A percentile compares a stretch with the other conserved stretches of the same genome.
phyloP scores from a whole-genome alignment of 64 coral and sea anemone species.

The Pocillopora damicornis region DNA sequence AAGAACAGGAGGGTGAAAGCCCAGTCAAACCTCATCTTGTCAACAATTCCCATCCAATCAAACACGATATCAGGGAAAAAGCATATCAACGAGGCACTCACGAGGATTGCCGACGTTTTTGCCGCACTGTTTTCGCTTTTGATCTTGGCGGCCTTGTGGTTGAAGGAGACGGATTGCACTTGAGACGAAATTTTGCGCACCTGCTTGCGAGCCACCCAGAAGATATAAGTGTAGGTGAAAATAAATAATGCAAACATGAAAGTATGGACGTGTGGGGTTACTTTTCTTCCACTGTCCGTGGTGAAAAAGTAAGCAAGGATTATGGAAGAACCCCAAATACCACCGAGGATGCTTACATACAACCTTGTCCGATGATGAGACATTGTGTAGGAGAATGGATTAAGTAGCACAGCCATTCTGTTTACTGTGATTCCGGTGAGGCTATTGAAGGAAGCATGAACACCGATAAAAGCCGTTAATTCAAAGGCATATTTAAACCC shows the following conservation, averaged over 20 bases:
- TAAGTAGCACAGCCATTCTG: conserved; percentile 18
- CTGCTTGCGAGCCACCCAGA: conserved; percentile 48
- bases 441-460: conserved; percentile 29
- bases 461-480: background rate
- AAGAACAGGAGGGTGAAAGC: conserved; percentile 18
- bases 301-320: conserved; percentile 11
- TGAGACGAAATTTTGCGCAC: conserved; percentile 36
- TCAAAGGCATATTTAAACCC: background rate
- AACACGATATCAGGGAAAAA: conserved; percentile 45
- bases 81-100: conserved; percentile 20
- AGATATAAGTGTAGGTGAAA: conserved; percentile 24
- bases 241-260: conserved; percentile 33
- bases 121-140: conserved; percentile 21
- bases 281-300: background rate
- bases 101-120: conserved; percentile 32
- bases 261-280: conserved; percentile 24
- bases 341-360: background rate
- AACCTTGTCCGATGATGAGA: background rate
- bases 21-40: conserved; percentile 30
- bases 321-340: conserved; percentile 29
- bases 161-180: conserved; percentile 33
- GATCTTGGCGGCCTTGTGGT: conserved; percentile 6
- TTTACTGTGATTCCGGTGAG: conserved; percentile 44
- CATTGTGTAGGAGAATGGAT: conserved; percentile 45
- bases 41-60: background rate